Conservation (phyloP, 1,140 invertebrate genomes). For the Caenorhabditis remanei region DNA sequence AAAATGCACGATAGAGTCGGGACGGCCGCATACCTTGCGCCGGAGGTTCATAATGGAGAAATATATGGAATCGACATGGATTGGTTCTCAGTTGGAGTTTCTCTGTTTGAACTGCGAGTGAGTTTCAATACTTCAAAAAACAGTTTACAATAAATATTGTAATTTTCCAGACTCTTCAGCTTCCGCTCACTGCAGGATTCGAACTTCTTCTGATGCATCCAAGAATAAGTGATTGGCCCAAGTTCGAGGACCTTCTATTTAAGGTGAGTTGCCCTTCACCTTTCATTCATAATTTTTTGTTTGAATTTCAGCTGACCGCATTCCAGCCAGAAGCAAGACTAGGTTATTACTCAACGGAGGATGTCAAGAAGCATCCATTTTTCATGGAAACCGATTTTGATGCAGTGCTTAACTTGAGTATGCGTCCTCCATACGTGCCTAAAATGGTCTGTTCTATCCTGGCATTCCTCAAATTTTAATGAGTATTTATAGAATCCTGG, state of each 20-base stretch:
- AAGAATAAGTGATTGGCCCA: background rate
- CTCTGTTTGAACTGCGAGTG: slow-evolving; percentile 34
- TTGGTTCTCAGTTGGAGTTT: slow-evolving; percentile 27
- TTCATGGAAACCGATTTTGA: slow-evolving; percentile 27
- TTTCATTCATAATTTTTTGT: background rate
- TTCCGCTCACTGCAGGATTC: background rate
- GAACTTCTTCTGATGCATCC: background rate
- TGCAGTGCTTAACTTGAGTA: background rate
- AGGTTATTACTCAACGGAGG: slow-evolving; percentile 1
- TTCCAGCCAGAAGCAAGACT: background rate
- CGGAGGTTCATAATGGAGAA: background rate
- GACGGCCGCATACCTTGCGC: background rate
- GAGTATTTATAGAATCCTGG: background rate
- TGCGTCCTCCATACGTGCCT: background rate
- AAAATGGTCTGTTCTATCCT: background rate
- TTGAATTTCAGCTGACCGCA: background rate
- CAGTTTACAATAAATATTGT: background rate
- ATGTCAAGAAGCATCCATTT: slow-evolving; percentile 34
- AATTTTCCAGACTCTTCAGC: background rate
- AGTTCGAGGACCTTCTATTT: background rate
- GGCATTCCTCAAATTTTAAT: background rate
- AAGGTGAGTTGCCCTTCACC: background rate
- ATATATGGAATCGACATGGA: slow-evolving; percentile 24
- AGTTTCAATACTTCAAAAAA: background rate
- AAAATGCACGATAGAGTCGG: slow-evolving; percentile 10